Percentiles rank a stretch among this genome's conserved stretches.
Evolutionary conservation across 2,888 invertebrate species (phyloP).

Genomic region (Trichopoda pennipes): DNA sequence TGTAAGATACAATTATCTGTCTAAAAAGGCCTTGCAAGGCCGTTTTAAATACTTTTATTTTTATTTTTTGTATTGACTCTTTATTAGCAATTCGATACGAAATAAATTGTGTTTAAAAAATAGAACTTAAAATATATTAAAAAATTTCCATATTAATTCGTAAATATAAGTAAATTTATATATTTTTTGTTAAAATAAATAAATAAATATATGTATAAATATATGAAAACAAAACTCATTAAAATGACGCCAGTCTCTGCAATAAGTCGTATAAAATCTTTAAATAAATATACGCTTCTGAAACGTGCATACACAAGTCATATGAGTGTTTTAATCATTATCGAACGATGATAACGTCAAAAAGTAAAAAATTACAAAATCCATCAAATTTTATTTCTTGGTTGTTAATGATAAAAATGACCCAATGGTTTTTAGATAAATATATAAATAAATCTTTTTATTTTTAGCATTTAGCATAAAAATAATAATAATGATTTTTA

Average conservation of each 20-base stretch:
- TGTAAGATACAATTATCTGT: conserved; percentile 26
- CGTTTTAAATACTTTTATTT: conserved; percentile 70
- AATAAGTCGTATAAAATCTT: conserved; percentile 31
- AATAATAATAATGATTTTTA: too few relatives aligned
- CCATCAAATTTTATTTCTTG: conserved; percentile 16
- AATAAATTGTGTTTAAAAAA: conserved; percentile 42
- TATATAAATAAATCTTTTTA: background rate
- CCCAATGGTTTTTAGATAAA: conserved; percentile 4
- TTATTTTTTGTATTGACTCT: conserved; percentile 33
- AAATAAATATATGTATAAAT: too few relatives aligned
- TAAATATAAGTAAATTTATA: conserved; percentile 9
- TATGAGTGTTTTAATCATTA: background rate
- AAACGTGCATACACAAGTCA: conserved; percentile 5
- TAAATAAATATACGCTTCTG: conserved; percentile 31
- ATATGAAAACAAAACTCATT: conserved; percentile 39
- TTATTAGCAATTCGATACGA: conserved; percentile 29
- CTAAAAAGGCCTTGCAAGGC: conserved; percentile 78
- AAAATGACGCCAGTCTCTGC: conserved; percentile 52
- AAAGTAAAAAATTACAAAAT: too few relatives aligned
- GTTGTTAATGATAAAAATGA: background rate
- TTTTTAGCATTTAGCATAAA: background rate
- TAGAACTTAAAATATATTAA: background rate
- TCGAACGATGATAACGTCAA: too few relatives aligned
- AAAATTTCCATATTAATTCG: background rate
- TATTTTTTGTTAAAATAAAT: conserved; percentile 38